Conservation (phyloP, 2,888 invertebrate species). For the Hybos culiciformis region DNA sequence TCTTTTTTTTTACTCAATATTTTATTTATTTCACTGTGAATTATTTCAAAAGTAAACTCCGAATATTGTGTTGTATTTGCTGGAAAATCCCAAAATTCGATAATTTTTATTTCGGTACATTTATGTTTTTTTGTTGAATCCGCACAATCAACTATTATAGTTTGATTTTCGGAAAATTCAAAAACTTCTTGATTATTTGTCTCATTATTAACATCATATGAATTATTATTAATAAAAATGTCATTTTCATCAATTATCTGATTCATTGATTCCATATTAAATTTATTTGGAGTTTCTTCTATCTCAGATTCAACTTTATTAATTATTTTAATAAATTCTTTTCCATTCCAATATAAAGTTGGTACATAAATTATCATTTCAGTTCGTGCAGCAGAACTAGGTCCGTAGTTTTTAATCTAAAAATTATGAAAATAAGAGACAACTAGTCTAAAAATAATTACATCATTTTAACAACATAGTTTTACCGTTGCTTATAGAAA, state of each 20-base stretch:
- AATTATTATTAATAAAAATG: conserved; percentile 24
- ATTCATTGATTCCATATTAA: too few species aligned
- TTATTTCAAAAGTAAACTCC: conserved; percentile 29
- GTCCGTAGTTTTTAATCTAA: too few species aligned
- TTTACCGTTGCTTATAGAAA: too few species aligned
- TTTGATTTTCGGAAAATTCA: conserved; percentile 31
- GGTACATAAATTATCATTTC: conserved; percentile 29
- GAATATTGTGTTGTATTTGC: conserved; percentile 25
- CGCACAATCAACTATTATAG: conserved; percentile 33
- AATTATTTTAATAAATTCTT: conserved; percentile 22
- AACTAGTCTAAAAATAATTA: too few species aligned
- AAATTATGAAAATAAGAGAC: too few species aligned
- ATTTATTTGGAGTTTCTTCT: conserved; percentile 19
- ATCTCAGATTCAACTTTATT: conserved; percentile 28
- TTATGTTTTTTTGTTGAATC: conserved; percentile 27
- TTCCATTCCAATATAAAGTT: conserved; percentile 25
- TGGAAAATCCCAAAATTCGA: conserved; percentile 24
- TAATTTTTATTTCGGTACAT: conserved; percentile 27
- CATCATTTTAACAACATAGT: too few species aligned
- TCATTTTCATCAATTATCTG: conserved; percentile 27
- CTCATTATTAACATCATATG: too few species aligned
- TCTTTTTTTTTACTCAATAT: conserved; percentile 33
- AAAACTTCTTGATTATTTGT: conserved; percentile 29
- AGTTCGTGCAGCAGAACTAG: conserved; percentile 28
- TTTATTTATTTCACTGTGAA: conserved; percentile 30